Conservation (phyloP, 2,888 invertebrate species). For the Anthrax anthrax region DNA sequence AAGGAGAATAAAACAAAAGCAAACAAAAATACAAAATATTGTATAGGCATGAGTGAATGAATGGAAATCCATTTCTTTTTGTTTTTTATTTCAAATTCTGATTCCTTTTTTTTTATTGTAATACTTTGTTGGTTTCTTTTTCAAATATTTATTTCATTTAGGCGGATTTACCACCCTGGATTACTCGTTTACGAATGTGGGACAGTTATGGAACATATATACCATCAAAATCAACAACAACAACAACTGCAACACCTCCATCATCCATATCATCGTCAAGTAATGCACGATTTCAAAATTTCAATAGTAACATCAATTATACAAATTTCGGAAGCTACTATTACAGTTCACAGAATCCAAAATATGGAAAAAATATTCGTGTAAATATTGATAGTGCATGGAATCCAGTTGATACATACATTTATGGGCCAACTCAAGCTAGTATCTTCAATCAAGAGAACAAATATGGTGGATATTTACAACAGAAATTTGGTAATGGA, state of each 20-base stretch:
- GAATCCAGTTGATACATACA: conserved; percentile 35
- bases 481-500: conserved; percentile 19
- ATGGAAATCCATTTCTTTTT: too few species aligned
- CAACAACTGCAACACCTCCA: conserved; percentile 25
- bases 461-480: conserved; percentile 32
- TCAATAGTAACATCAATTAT: conserved; percentile 18
- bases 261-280: conserved; percentile 11
- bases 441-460: conserved; percentile 35
- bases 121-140: too few species aligned
- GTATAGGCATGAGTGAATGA: too few species aligned
- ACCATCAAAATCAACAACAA: conserved; percentile 30
- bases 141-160: too few species aligned
- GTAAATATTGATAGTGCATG: conserved; percentile 35
- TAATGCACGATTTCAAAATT: conserved; percentile 12
- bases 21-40: too few species aligned
- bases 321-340: conserved; percentile 31
- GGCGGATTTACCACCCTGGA: conserved; percentile 41
- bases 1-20: too few species aligned
- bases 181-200: conserved; percentile 58
- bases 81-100: too few species aligned
- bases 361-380: conserved; percentile 29
- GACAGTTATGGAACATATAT: conserved; percentile 48
- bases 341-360: conserved; percentile 33
- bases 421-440: conserved; percentile 34
- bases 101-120: too few species aligned